Conservation (phyloP, 37 sponge, comb jelly and placozoan species). For the Beroe forskalii region DNA sequence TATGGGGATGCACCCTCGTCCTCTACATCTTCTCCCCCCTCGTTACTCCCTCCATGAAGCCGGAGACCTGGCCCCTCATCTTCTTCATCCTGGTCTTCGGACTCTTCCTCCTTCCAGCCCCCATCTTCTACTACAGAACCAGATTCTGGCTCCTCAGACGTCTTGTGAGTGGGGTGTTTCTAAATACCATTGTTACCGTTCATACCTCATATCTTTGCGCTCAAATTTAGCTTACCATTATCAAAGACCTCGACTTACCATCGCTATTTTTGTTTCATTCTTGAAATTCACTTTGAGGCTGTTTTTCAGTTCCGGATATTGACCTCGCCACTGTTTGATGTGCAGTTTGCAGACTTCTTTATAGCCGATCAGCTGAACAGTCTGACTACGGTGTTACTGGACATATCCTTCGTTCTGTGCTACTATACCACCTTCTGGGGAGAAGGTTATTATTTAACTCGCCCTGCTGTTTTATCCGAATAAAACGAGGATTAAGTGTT, state of each 20-base stretch:
- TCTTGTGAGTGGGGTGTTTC: constrained; percentile 38
- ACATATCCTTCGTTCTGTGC: constrained; percentile 83
- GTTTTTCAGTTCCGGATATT: constrained; percentile 70
- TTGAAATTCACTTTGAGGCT: too few species aligned
- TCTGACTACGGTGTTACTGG: constrained; percentile 80
- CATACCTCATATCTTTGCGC: not conserved
- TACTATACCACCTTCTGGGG: constrained; percentile 65
- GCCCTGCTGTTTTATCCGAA: too few species aligned
- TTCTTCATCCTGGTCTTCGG: constrained; percentile 41
- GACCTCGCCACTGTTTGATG: constrained; percentile 78
- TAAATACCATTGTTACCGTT: too few species aligned
- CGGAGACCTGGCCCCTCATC: constrained; percentile 59
- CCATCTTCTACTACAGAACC: constrained; percentile 42
- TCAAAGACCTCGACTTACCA: not conserved
- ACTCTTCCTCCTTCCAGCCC: constrained; percentile 38
- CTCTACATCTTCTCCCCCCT: constrained; percentile 69
- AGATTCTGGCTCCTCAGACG: constrained; percentile 59
- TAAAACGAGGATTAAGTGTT: too few species aligned
- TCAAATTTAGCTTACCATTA: not conserved
- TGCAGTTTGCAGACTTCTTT: constrained; percentile 92
- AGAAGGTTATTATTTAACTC: too few species aligned
- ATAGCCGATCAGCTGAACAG: constrained; percentile 97
- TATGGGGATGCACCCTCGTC: constrained; percentile 46
- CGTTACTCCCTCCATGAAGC: constrained; percentile 26
- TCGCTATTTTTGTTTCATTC: too few species aligned